Evolutionary conservation across 23 tunicate species (phyloP).

Genomic region (Trididemnum nubilum): DNA sequence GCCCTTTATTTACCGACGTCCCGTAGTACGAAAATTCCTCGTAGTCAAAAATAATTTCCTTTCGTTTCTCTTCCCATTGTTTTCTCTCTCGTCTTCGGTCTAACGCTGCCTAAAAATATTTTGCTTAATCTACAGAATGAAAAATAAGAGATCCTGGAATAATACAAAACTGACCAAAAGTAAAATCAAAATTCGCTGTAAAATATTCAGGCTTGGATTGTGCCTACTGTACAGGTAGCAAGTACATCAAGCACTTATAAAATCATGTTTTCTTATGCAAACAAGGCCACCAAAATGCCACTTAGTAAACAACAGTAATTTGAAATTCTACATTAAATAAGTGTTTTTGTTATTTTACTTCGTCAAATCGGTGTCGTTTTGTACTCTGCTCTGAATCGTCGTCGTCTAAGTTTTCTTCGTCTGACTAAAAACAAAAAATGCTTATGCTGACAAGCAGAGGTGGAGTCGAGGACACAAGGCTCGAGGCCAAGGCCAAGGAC

Average conservation of each 20-base stretch:
- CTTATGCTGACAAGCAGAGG: not conserved
- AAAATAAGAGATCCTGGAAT: too few species aligned
- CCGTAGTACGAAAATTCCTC: slow-evolving; percentile 82
- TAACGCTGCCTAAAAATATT: slow-evolving; percentile 50
- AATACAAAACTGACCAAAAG: too few species aligned
- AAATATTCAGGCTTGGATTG: too few species aligned
- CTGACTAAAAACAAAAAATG: slow-evolving; percentile 32
- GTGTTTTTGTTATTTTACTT: slow-evolving; percentile 36
- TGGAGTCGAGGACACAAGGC: not conserved
- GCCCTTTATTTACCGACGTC: slow-evolving; percentile 40
- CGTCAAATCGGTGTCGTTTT: slow-evolving; percentile 70
- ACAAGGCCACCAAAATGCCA: too few species aligned
- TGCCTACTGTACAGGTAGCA: too few species aligned
- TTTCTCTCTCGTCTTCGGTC: slow-evolving; percentile 58
- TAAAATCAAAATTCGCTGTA: too few species aligned
- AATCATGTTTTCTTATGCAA: too few species aligned
- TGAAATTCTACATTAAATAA: too few species aligned
- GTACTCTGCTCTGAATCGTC: slow-evolving; percentile 44
- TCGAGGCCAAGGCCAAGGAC: too few species aligned
- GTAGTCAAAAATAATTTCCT: slow-evolving; percentile 85
- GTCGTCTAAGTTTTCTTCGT: slow-evolving; percentile 47
- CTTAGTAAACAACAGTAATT: too few species aligned
- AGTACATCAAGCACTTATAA: too few species aligned
- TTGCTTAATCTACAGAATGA: too few species aligned
- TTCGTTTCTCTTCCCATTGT: slow-evolving; percentile 79